A percentile compares a stretch with the other conserved stretches of the same genome.
phyloP scores from a whole-genome alignment of 2,888 invertebrate species.

The Cybosia mesomella region DNA sequence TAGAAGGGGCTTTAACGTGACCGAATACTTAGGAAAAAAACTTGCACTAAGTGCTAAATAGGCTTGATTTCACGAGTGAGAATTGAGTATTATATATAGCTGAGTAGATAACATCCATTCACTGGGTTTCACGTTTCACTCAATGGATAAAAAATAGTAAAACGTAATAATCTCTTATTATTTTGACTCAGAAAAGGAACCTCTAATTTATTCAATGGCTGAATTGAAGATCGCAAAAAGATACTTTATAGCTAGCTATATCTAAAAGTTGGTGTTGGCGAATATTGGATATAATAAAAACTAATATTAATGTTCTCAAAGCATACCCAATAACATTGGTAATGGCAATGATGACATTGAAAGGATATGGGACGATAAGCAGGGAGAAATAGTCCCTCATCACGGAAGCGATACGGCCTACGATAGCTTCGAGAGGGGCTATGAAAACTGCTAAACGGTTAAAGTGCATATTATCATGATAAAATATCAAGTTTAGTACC shows the following conservation, averaged over 20 bases:
- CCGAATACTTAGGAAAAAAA: too few species aligned
- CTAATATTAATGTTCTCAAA: conserved; percentile 45
- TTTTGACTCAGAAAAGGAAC: background rate
- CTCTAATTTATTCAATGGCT: background rate
- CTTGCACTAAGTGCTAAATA: too few species aligned
- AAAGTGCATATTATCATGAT: background rate
- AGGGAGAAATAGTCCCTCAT: conserved; percentile 64
- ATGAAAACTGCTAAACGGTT: background rate
- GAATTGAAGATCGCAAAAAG: background rate
- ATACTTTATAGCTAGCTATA: too few species aligned
- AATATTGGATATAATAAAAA: conserved; percentile 21
- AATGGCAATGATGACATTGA: conserved; percentile 58
- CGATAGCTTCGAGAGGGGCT: conserved; percentile 10
- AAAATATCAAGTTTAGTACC: too few species aligned
- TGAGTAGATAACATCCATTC: too few species aligned
- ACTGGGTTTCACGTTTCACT: too few species aligned
- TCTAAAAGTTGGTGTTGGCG: background rate
- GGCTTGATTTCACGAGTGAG: too few species aligned
- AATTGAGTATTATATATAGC: too few species aligned
- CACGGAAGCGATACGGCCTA: conserved; percentile 63
- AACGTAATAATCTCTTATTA: too few species aligned
- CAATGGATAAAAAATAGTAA: too few species aligned
- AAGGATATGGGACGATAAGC: conserved; percentile 66
- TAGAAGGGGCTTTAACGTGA: too few species aligned
- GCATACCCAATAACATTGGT: conserved; percentile 26